Evolutionary conservation across 2,113 vertebrate species (phyloP).

Genomic region (Petrocephalus zakoni): DNA sequence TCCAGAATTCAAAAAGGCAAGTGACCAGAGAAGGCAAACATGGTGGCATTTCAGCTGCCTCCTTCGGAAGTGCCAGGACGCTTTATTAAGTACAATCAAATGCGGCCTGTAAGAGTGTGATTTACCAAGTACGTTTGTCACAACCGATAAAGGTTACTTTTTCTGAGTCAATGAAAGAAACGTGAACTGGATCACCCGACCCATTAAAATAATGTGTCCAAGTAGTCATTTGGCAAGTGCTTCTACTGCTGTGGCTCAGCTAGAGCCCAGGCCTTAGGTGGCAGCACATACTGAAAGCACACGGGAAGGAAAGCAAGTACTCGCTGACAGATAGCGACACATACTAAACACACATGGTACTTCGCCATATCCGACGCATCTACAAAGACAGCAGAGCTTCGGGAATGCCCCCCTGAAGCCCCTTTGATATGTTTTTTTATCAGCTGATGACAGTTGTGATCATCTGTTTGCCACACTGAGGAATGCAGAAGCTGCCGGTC

Average conservation of each 20-base stretch:
- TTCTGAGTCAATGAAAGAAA: background rate
- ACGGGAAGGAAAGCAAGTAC: background rate
- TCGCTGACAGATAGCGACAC: background rate
- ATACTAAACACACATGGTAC: constrained; percentile 2
- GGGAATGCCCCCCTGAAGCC: background rate
- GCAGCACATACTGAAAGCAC: background rate
- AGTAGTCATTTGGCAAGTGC: background rate
- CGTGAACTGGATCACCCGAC: background rate
- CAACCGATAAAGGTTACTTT: background rate
- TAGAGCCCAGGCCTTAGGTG: background rate
- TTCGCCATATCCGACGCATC: background rate
- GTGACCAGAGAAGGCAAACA: background rate
- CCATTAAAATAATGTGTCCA: background rate
- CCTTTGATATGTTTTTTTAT: constrained; percentile 11
- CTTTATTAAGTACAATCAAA: background rate
- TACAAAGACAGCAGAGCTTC: background rate
- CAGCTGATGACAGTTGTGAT: background rate
- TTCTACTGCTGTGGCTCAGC: background rate
- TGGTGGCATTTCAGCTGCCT: background rate
- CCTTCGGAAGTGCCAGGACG: background rate
- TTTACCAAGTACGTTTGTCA: background rate
- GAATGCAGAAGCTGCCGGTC: background rate
- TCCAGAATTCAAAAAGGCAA: background rate
- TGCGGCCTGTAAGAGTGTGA: background rate
- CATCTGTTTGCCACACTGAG: background rate